Evolutionary conservation across 2,797 vertebrate species (phyloP).

Genomic region (Sebastiscus albofasciatus): DNA sequence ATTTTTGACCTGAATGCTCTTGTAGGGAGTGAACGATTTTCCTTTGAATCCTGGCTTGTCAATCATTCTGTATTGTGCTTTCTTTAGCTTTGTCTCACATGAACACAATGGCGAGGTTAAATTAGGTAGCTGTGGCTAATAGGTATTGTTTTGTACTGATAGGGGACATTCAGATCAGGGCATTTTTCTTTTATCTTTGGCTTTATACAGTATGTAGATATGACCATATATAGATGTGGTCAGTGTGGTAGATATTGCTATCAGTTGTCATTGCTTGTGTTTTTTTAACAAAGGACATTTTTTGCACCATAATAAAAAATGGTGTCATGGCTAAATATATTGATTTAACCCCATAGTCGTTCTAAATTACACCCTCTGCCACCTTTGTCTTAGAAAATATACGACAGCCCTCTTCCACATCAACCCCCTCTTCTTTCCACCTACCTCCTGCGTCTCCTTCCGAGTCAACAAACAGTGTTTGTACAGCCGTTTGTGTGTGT

Average conservation of each 20-base stretch:
- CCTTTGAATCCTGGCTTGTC: neutral
- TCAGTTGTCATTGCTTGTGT: neutral
- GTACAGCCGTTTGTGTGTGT: constrained; percentile 68
- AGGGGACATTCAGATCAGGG: neutral
- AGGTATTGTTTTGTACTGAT: constrained; percentile 30
- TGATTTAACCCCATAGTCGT: constrained; percentile 34
- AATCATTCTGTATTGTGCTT: neutral
- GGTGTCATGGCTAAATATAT: constrained; percentile 31
- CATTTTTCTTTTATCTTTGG: constrained; percentile 16
- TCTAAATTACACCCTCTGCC: constrained; percentile 58
- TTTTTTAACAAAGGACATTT: neutral
- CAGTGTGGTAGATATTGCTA: neutral
- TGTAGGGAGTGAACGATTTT: neutral
- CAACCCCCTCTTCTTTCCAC: constrained; percentile 21
- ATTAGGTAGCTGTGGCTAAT: neutral
- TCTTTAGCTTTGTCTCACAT: constrained; percentile 4
- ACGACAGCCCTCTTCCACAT: constrained; percentile 44
- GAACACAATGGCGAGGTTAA: constrained; percentile 2
- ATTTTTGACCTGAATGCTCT: neutral
- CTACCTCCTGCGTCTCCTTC: constrained; percentile 61
- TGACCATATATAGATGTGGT: neutral
- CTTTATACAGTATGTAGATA: neutral
- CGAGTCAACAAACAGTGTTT: constrained; percentile 81
- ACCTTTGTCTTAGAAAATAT: constrained; percentile 80
- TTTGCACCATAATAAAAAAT: constrained; percentile 34